These are phyloP conservation scores for Ivindomyrus marchei DNA, from an alignment of 2,113 vertebrate species.

Conservation along the genomic window DNA sequence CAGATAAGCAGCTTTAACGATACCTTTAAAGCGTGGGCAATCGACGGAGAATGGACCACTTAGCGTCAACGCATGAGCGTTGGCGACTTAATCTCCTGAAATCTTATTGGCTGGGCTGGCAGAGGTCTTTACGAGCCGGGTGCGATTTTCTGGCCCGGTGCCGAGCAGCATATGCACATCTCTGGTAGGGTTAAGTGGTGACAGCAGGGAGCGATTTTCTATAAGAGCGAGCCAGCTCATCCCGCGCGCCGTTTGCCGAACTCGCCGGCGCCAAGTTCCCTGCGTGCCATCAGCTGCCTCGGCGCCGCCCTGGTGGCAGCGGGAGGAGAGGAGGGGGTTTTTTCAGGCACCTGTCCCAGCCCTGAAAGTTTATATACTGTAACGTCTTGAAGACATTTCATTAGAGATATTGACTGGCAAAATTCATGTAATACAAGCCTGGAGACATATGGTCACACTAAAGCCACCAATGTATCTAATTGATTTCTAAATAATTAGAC, in stretches of 20 bases:
- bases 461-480: not conserved
- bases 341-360: not conserved
- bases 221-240: not conserved
- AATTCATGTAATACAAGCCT: not conserved
- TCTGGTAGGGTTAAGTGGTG: not conserved
- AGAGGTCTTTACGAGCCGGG: not conserved
- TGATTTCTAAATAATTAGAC: not conserved
- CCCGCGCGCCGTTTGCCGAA: not conserved
- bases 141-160: not conserved
- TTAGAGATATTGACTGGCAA: not conserved
- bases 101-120: not conserved
- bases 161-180: not conserved
- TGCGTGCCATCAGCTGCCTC: not conserved
- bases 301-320: not conserved
- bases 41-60: not conserved
- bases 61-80: not conserved
- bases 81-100: not conserved
- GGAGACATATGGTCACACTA: not conserved
- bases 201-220: constrained; percentile 1
- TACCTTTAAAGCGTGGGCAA: not conserved
- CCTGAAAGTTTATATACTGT: not conserved
- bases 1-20: not conserved
- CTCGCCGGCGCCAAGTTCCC: not conserved
- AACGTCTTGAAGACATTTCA: not conserved
- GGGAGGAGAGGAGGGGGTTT: not conserved